Conservation (phyloP, 1,140 invertebrate species). For the Trichoplusia ni region DNA sequence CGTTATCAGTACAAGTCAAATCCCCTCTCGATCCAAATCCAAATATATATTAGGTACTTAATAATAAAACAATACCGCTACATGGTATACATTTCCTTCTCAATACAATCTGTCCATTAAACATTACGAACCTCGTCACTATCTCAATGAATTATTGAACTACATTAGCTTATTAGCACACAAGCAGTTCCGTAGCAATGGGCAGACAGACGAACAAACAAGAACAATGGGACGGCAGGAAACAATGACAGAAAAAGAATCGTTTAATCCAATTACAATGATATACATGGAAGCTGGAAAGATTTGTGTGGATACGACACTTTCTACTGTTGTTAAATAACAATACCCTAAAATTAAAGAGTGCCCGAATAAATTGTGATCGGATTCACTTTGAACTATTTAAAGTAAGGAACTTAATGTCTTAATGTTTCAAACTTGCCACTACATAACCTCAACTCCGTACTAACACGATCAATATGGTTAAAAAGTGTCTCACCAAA, state of each 20-base stretch:
- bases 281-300: slow-evolving; percentile 52
- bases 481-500: no score
- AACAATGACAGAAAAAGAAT: slow-evolving; percentile 75
- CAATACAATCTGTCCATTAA: slow-evolving; percentile 24
- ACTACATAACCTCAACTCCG: no score
- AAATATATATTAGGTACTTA: no score
- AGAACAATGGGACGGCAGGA: slow-evolving; percentile 67
- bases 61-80: background rate
- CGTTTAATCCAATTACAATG: slow-evolving; percentile 78
- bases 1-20: no score
- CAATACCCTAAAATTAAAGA: no score
- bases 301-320: slow-evolving; percentile 49
- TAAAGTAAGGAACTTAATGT: background rate
- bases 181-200: slow-evolving; percentile 40
- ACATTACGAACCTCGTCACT: slow-evolving; percentile 29
- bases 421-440: no score
- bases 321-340: background rate
- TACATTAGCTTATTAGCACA: slow-evolving; percentile 76
- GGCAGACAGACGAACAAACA: slow-evolving; percentile 56
- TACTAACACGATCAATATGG: no score
- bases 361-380: no score
- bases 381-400: no score
- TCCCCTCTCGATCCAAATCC: no score
- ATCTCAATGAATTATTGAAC: slow-evolving; percentile 72
- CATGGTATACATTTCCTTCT: background rate